phyloP scores from a whole-genome alignment of 2,888 invertebrate genomes.

The Drosophila lutescens region DNA sequence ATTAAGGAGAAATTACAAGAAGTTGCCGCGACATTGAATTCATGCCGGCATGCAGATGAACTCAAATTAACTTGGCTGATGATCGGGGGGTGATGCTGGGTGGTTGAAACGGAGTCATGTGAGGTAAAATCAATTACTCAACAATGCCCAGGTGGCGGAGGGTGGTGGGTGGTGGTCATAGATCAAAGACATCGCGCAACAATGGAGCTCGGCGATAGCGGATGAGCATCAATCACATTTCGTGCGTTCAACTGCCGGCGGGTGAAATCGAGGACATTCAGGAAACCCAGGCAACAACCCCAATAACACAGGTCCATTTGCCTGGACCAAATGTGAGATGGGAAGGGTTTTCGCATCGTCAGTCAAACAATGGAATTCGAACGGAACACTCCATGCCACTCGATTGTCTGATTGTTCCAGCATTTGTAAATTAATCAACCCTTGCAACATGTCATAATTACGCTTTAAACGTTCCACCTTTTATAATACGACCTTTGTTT shows the following conservation, averaged over 20 bases:
- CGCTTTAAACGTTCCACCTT: conserved; percentile 57
- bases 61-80: conserved; percentile 1
- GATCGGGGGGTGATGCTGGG: neutral
- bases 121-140: conserved; percentile 64
- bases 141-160: conserved; percentile 45
- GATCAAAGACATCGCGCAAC: conserved; percentile 62
- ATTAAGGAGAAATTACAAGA: conserved; percentile 44
- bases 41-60: conserved; percentile 10
- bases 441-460: conserved; percentile 65
- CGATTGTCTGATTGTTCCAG: conserved; percentile 38
- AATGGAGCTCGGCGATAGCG: conserved; percentile 26
- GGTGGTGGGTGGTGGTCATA: conserved; percentile 25
- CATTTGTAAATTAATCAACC: conserved; percentile 75
- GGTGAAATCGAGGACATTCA: neutral
- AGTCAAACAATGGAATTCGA: conserved; percentile 17
- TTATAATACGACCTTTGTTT: conserved; percentile 2
- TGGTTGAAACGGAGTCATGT: conserved; percentile 8
- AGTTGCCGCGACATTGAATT: conserved; percentile 34
- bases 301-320: conserved; percentile 10
- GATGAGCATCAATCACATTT: conserved; percentile 64
- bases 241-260: conserved; percentile 40
- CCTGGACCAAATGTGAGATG: neutral
- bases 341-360: conserved; percentile 4
- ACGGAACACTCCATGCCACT: conserved; percentile 14
- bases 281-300: conserved; percentile 29